Percentiles rank a stretch among this genome's conserved stretches.
Conservation (phyloP, 2,888 invertebrate genomes). For the Drosophila buzzatii region DNA sequence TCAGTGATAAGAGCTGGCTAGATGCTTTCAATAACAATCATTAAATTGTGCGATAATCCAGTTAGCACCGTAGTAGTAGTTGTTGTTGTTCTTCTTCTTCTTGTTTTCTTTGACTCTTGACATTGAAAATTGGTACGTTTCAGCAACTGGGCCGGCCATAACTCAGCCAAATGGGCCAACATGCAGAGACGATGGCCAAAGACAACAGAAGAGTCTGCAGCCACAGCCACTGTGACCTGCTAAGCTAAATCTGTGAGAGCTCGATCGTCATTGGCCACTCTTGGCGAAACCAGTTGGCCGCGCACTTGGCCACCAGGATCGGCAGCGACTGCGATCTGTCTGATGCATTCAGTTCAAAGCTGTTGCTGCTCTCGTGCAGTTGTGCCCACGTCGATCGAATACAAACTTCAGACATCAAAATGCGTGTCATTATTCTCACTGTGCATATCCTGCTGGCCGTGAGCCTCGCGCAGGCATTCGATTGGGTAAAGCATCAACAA, state of each 20-base stretch:
- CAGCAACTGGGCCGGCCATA: slow-evolving; percentile 41
- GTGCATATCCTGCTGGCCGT: slow-evolving; percentile 58
- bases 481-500: slow-evolving; percentile 35
- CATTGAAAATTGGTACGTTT: slow-evolving; percentile 27
- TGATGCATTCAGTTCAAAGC: slow-evolving; percentile 67
- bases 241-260: slow-evolving; percentile 66
- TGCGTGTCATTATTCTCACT: slow-evolving; percentile 42
- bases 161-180: slow-evolving; percentile 57
- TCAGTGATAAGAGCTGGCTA: slow-evolving; percentile 28
- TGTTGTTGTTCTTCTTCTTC: background rate
- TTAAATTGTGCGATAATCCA: slow-evolving; percentile 35
- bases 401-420: slow-evolving; percentile 22
- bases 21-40: slow-evolving; percentile 1
- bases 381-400: slow-evolving; percentile 50
- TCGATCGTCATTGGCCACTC: background rate
- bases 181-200: background rate
- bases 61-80: background rate
- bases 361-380: slow-evolving; percentile 71
- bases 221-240: slow-evolving; percentile 59
- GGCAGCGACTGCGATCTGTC: slow-evolving; percentile 42
- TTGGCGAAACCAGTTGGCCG: slow-evolving; percentile 64
- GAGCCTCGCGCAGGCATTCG: slow-evolving; percentile 35
- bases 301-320: slow-evolving; percentile 45
- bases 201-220: background rate
- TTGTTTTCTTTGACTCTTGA: slow-evolving; percentile 15